Conservation (phyloP, 2,113 vertebrate species). For the Pithys albifrons region DNA sequence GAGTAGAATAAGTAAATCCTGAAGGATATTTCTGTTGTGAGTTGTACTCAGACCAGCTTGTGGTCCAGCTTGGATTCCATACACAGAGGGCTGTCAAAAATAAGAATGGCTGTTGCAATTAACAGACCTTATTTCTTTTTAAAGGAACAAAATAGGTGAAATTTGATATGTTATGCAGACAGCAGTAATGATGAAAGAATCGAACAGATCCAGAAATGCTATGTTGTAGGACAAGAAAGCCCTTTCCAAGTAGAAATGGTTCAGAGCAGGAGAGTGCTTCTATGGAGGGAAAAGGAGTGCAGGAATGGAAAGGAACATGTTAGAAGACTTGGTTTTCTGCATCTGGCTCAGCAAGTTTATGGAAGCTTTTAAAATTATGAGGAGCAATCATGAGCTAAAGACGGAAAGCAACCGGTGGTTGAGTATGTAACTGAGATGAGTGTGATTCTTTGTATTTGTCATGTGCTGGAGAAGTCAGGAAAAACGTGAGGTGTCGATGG, state of each 20-base stretch:
- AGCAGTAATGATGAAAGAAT: not conserved
- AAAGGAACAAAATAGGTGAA: not conserved
- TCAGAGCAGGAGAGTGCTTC: not conserved
- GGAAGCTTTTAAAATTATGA: constrained; percentile 42
- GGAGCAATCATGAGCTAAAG: not conserved
- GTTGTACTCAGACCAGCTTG: not conserved
- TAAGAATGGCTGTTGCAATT: not conserved
- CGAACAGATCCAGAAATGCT: not conserved
- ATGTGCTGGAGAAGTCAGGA: not conserved
- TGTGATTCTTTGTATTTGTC: not conserved
- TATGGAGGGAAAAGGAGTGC: not conserved
- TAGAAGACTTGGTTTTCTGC: not conserved
- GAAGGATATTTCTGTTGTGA: not conserved
- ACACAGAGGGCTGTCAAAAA: not conserved
- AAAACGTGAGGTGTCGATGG: constrained; percentile 23
- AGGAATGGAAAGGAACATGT: not conserved
- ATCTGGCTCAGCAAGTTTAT: not conserved
- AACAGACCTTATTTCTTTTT: not conserved
- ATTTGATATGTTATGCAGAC: not conserved
- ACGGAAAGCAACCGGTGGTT: not conserved
- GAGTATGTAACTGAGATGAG: not conserved
- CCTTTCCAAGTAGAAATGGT: not conserved
- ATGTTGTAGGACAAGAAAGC: not conserved
- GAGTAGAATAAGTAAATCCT: not conserved
- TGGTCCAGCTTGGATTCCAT: not conserved